These are phyloP conservation scores for Acronicta psi DNA, from an alignment of 2,888 invertebrate species.

Conservation along the genomic window DNA sequence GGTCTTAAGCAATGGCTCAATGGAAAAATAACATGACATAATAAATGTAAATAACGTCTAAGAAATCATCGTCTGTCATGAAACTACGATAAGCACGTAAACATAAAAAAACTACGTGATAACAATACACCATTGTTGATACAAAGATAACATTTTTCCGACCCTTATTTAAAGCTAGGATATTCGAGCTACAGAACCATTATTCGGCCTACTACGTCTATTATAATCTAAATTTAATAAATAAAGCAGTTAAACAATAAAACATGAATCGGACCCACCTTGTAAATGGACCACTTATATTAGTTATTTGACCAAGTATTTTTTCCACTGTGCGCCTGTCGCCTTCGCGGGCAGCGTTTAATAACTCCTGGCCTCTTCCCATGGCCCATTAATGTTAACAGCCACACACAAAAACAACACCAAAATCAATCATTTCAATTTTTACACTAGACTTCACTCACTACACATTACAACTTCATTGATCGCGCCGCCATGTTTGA, in stretches of 20 bases:
- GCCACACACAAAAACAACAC: slow-evolving; percentile 87
- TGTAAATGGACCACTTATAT: slow-evolving; percentile 97
- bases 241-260: slow-evolving; percentile 46
- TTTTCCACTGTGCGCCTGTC: slow-evolving; percentile 96
- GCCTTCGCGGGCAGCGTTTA: slow-evolving; percentile 98
- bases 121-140: slow-evolving; percentile 72
- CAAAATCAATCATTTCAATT: slow-evolving; percentile 78
- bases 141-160: slow-evolving; percentile 53
- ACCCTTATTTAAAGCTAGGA: slow-evolving; percentile 15
- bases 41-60: slow-evolving; percentile 17
- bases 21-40: slow-evolving; percentile 14
- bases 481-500: slow-evolving; percentile 93
- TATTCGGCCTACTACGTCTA: slow-evolving; percentile 1
- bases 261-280: slow-evolving; percentile 91
- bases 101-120: slow-evolving; percentile 67
- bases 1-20: slow-evolving; percentile 13
- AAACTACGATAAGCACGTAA: slow-evolving; percentile 68
- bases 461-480: slow-evolving; percentile 91
- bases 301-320: slow-evolving; percentile 95
- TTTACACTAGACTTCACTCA: slow-evolving; percentile 87
- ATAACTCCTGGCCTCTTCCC: slow-evolving; percentile 98
- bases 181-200: slow-evolving; percentile 4
- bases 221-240: background rate
- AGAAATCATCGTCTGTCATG: slow-evolving; percentile 30
- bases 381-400: slow-evolving; percentile 89